These are phyloP conservation scores for Amphiura filiformis DNA, from an alignment of 35 echinoderm and acorn worm genomes.

Conservation along the genomic window DNA sequence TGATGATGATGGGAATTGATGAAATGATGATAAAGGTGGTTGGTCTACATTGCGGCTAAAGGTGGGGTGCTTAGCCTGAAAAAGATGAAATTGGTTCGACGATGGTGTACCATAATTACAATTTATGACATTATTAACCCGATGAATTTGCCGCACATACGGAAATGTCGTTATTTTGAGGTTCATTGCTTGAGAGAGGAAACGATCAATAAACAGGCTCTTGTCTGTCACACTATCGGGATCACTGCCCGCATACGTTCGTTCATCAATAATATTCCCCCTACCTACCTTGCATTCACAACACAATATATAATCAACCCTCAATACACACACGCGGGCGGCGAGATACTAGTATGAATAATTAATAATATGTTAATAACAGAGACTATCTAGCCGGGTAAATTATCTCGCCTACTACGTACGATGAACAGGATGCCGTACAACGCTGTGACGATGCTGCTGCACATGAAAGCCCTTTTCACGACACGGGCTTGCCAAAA, in stretches of 20 bases:
- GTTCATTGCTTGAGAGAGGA: not conserved
- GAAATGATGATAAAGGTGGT: no score
- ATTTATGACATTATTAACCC: no score
- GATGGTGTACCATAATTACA: no score
- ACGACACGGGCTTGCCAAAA: conserved; percentile 1
- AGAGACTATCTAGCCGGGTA: not conserved
- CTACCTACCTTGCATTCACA: not conserved
- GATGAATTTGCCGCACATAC: no score
- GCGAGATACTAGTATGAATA: not conserved
- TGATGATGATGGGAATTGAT: no score
- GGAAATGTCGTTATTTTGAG: no score
- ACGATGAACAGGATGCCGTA: not conserved
- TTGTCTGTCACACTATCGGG: not conserved
- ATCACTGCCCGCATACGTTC: not conserved
- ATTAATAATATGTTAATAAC: not conserved
- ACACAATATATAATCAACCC: not conserved
- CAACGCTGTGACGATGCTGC: not conserved
- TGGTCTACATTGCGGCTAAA: no score
- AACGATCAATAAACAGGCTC: not conserved
- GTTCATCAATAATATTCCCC: conserved; percentile 1
- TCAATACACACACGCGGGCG: not conserved
- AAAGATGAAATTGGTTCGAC: no score
- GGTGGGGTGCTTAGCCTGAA: no score
- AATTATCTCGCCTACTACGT: conserved; percentile 14
- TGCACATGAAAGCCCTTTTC: not conserved